A percentile compares a stretch with the other conserved stretches of the same genome.
Conservation (phyloP, 2,113 vertebrate genomes). For the cat (Felis catus) region F.catus_Fca126_mat1.0 CM031416.1:81403501-81404000, state of each 20-base stretch:
- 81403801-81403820: neutral
- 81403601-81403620: neutral
- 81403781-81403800: neutral
- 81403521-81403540: neutral
- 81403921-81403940: neutral
- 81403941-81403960: conserved; percentile 29
- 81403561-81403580: neutral
- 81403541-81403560: neutral
- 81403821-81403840: neutral
- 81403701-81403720: neutral
- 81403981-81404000: neutral
- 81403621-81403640: neutral
- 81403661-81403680: neutral
- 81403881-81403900: neutral
- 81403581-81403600: neutral
- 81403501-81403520: conserved; percentile 61
- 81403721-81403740: neutral
- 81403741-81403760: neutral
- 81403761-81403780: neutral
- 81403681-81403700: neutral
- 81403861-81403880: neutral
- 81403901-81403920: neutral
- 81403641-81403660: neutral
- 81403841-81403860: neutral
- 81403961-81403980: neutral